These are phyloP conservation scores for Phocides pigmalion DNA, from an alignment of 1,140 invertebrate species.

Conservation along the genomic window DNA sequence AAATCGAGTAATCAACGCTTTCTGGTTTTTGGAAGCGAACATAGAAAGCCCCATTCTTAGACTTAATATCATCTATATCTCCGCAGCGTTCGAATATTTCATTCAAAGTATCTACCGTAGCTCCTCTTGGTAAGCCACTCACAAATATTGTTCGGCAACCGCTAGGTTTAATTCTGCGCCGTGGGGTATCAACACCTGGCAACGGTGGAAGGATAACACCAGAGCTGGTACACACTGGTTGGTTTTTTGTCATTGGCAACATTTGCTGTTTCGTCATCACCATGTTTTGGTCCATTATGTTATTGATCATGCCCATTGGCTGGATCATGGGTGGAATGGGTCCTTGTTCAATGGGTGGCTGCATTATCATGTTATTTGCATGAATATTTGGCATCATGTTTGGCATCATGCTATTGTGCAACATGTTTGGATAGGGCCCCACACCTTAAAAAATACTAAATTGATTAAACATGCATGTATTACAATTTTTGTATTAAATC, in stretches of 20 bases:
- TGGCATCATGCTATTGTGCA: constrained; percentile 32
- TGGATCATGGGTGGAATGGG: constrained; percentile 47
- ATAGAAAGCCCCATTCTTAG: constrained; percentile 97
- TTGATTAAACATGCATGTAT: too few species aligned
- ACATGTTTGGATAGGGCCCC: constrained; percentile 47
- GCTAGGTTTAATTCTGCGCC: constrained; percentile 91
- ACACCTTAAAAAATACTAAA: constrained; percentile 24
- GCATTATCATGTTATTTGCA: constrained; percentile 46
- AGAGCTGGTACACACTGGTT: constrained; percentile 46
- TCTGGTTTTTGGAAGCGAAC: constrained; percentile 93
- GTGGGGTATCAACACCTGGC: constrained; percentile 91
- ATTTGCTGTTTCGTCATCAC: constrained; percentile 46
- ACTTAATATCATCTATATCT: constrained; percentile 92
- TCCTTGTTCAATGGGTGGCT: constrained; percentile 46
- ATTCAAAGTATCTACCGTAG: constrained; percentile 91
- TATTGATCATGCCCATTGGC: constrained; percentile 56
- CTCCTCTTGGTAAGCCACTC: constrained; percentile 94
- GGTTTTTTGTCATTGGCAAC: too few species aligned
- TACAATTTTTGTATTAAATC: too few species aligned
- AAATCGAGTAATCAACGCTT: constrained; percentile 93
- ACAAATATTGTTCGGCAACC: constrained; percentile 97
- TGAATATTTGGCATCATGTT: constrained; percentile 33
- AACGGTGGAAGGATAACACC: constrained; percentile 90
- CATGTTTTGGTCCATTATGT: constrained; percentile 57
- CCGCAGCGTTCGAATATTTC: constrained; percentile 93